These are phyloP conservation scores for Valencia hispanica DNA, from an alignment of 2,797 vertebrate species.

Conservation along the genomic window DNA sequence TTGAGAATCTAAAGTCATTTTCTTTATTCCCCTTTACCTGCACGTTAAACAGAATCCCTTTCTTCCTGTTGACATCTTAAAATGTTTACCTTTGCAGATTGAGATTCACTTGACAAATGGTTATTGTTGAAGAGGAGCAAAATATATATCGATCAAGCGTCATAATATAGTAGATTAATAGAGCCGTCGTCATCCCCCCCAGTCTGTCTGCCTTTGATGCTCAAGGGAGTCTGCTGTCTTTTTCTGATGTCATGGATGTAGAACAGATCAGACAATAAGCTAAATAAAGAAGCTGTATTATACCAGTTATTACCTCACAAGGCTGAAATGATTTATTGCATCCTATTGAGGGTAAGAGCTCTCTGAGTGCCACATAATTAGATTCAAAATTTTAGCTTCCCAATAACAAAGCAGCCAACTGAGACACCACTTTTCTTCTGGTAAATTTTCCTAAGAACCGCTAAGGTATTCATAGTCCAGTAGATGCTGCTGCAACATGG, in stretches of 20 bases:
- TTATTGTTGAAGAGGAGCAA: slow-evolving; percentile 78
- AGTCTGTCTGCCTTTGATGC: slow-evolving; percentile 61
- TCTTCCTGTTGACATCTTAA: slow-evolving; percentile 58
- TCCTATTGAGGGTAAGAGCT: slow-evolving; percentile 44
- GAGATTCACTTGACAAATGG: slow-evolving; percentile 76
- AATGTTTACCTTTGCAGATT: slow-evolving; percentile 46
- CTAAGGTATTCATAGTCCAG: slow-evolving; percentile 53
- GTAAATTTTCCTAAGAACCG: slow-evolving; percentile 59
- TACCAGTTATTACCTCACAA: slow-evolving; percentile 41
- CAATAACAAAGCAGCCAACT: neutral
- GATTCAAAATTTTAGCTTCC: slow-evolving; percentile 42
- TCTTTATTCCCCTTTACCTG: slow-evolving; percentile 3
- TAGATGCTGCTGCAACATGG: slow-evolving; percentile 48
- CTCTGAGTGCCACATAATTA: slow-evolving; percentile 46
- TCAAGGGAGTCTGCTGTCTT: slow-evolving; percentile 64
- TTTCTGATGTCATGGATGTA: slow-evolving; percentile 54
- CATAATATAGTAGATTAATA: slow-evolving; percentile 73
- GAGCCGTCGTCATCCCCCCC: slow-evolving; percentile 34
- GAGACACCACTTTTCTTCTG: slow-evolving; percentile 21
- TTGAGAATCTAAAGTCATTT: neutral
- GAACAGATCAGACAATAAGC: slow-evolving; percentile 34
- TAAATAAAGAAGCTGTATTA: slow-evolving; percentile 24
- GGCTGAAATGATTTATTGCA: slow-evolving; percentile 54
- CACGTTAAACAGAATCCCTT: slow-evolving; percentile 48
- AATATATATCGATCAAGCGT: slow-evolving; percentile 77